A percentile compares a stretch with the other conserved stretches of the same genome.
Evolutionary conservation across 2,888 invertebrate species (phyloP).

Genomic region (Xylocampa areola): DNA sequence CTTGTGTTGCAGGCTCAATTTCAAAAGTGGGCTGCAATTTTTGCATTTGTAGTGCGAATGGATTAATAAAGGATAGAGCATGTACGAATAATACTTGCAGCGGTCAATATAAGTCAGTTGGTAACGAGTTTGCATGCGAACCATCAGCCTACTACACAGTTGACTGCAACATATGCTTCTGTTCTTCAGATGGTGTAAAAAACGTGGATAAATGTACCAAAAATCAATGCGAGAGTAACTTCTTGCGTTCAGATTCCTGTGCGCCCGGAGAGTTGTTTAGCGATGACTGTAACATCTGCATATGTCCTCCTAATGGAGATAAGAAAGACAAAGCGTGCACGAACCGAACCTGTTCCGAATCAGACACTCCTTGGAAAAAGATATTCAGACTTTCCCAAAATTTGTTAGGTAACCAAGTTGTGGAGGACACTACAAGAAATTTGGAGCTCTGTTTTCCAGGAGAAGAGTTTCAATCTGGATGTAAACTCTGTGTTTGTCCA

Average conservation of each 20-base stretch:
- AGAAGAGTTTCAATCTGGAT: constrained; percentile 79
- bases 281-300: constrained; percentile 82
- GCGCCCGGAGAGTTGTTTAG: constrained; percentile 79
- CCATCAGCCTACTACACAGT: constrained; percentile 80
- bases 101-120: constrained; percentile 37
- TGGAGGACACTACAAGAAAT: constrained; percentile 63
- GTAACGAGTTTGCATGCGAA: constrained; percentile 73
- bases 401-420: constrained; percentile 63
- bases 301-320: constrained; percentile 81
- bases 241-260: constrained; percentile 74
- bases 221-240: constrained; percentile 78
- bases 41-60: constrained; percentile 81
- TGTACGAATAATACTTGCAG: constrained; percentile 79
- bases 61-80: constrained; percentile 66
- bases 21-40: constrained; percentile 80
- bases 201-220: constrained; percentile 84
- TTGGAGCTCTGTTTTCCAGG: constrained; percentile 82
- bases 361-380: constrained; percentile 70
- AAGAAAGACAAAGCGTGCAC: constrained; percentile 78
- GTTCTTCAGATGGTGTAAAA: constrained; percentile 78
- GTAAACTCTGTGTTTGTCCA: constrained; percentile 83
- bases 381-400: constrained; percentile 73
- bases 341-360: constrained; percentile 71
- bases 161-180: constrained; percentile 83
- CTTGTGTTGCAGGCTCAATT: constrained; percentile 77